Conservation (phyloP, 2,888 invertebrate genomes). For the Galeruca laticollis region DNA sequence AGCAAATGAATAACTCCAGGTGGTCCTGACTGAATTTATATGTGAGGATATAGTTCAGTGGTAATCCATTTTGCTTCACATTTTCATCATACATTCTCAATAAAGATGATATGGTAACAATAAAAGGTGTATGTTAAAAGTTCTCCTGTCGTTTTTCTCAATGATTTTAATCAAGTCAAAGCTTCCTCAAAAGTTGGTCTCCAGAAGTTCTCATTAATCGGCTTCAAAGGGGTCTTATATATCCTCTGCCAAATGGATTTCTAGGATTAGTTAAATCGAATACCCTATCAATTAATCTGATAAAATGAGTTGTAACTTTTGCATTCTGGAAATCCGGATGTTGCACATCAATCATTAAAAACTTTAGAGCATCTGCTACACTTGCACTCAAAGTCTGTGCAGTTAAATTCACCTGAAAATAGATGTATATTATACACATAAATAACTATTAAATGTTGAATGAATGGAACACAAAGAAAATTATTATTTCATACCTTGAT, state of each 20-base stretch:
- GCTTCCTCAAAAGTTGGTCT: conserved; percentile 15
- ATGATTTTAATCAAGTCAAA: conserved; percentile 27
- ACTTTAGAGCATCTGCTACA: conserved; percentile 43
- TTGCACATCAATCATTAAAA: conserved; percentile 36
- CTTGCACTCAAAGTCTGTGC: conserved; percentile 42
- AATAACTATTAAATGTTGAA: no score
- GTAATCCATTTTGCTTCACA: conserved; percentile 22
- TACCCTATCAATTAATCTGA: conserved; percentile 34
- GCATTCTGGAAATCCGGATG: conserved; percentile 35
- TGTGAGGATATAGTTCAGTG: no score
- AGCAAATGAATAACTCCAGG: conserved; percentile 27
- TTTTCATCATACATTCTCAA: conserved; percentile 26
- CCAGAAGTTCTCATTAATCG: no score
- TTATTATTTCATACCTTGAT: conserved; percentile 34
- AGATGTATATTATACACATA: conserved; percentile 32
- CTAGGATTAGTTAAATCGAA: conserved; percentile 44
- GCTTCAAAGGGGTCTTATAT: conserved; percentile 33
- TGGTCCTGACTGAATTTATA: conserved; percentile 29
- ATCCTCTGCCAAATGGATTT: conserved; percentile 33
- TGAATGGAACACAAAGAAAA: conserved; percentile 10
- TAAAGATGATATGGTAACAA: conserved; percentile 13
- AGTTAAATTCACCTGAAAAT: conserved; percentile 42
- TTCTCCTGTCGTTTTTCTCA: conserved; percentile 15
- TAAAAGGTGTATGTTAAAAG: neutral
- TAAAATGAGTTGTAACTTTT: conserved; percentile 37